Evolutionary conservation across 2,888 invertebrate genomes (phyloP).

Genomic region (Eupeodes luniger): DNA sequence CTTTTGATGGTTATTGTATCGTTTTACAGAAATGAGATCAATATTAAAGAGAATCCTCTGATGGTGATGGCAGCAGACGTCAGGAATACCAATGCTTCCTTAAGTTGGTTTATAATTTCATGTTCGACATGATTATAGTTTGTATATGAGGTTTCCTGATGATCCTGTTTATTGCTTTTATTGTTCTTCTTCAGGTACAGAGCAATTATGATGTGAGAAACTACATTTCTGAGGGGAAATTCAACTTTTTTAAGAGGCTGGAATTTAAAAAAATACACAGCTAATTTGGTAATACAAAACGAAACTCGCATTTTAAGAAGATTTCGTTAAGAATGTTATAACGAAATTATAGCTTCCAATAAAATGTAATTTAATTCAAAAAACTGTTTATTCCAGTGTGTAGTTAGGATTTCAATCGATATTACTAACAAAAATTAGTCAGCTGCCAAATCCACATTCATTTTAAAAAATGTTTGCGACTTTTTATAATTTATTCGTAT

Average conservation of each 20-base stretch:
- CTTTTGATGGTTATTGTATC: constrained; percentile 21
- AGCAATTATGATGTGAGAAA: constrained; percentile 70
- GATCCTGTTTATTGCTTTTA: constrained; percentile 49
- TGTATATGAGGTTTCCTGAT: constrained; percentile 27
- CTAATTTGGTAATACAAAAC: too few relatives aligned
- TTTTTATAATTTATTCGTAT: too few relatives aligned
- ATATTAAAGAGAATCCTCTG: constrained; percentile 8
- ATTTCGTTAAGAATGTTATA: too few relatives aligned
- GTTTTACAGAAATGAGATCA: constrained; percentile 32
- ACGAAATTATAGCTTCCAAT: too few relatives aligned
- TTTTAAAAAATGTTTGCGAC: too few relatives aligned
- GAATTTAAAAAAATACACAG: too few relatives aligned
- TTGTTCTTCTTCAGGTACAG: constrained; percentile 33
- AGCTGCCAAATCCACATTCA: too few relatives aligned
- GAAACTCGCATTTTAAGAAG: too few relatives aligned
- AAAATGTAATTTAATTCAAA: too few relatives aligned
- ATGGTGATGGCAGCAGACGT: not conserved
- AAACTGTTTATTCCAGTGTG: too few relatives aligned
- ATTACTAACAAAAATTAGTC: too few relatives aligned
- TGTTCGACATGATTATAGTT: constrained; percentile 70
- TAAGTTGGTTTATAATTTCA: constrained; percentile 64
- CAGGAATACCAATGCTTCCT: constrained; percentile 30
- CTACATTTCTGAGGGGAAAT: constrained; percentile 21
- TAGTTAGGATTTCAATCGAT: too few relatives aligned
- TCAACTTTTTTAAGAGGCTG: not conserved